Evolutionary conservation across 2,888 invertebrate genomes (phyloP), one percentile per base, ranked within the genome.

Genomic region (Cataglyphis cursor): DNA sequence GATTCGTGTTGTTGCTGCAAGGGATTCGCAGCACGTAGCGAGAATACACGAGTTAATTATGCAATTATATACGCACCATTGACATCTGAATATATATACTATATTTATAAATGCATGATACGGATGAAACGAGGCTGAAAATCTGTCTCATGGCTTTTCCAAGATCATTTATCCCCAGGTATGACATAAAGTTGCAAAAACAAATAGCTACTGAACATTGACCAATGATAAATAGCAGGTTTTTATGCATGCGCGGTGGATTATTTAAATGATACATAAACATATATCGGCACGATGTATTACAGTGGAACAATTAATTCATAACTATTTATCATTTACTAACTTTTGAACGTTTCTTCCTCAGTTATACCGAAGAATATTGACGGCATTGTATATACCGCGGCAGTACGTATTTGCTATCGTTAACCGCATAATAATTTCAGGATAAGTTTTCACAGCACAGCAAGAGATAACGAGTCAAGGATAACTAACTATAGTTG

Each of bases 401-500:
- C 10, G 15, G 12, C 41, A 44, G 41, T 44, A 31, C 10, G 51
- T 12, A 35, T 38, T 24, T 12, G 51, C 38, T 76, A 76, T 76
- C 51, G 68, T n/a, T 24, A 35, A 44, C 6, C 31, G 31, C 48
- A 54, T 54, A 38, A 66, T 51, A 66, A 76, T 76, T 75, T 12
- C 24, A 57, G 73, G 21, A 78, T 59, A 78, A 57, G 44, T 41
- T 59, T 72, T 59, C 31, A 72, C 65, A 38, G 21, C 31, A 18
- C 9, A 41, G 15, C 10, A 44, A 41, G 1, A 54, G 41, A 78
- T 78, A 78, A 70, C 70, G 28, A 57, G 38, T 72, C 72, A 72
- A 78, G 78, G 57, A 75, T 31, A 61, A 24, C n/a, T 54, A 28
- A 57, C 28, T 61, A 1, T 15, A 6, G 28, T 70, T 28, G 44